phyloP scores from a whole-genome alignment of 2,113 vertebrate species.

The Sialia sialis region DNA sequence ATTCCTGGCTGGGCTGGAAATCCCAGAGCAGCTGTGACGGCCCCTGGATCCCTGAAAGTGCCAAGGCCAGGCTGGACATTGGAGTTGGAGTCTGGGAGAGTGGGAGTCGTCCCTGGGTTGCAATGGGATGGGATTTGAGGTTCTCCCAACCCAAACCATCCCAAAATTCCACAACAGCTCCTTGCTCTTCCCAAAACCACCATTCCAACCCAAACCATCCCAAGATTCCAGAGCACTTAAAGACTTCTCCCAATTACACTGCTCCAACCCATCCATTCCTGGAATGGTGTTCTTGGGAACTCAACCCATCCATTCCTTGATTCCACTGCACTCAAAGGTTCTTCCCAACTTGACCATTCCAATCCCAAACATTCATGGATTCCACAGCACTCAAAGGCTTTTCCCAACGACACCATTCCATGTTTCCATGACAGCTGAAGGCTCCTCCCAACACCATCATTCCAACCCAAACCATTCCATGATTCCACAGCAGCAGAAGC shows the following conservation, averaged over 20 bases:
- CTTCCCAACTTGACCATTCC: not conserved
- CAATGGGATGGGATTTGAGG: not conserved
- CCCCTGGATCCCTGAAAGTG: not conserved
- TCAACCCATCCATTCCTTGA: not conserved
- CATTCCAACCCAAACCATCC: not conserved
- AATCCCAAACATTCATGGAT: too few relatives aligned
- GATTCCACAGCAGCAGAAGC: too few relatives aligned
- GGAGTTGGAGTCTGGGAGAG: not conserved
- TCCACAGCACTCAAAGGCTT: too few relatives aligned
- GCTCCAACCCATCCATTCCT: not conserved
- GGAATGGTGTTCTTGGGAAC: not conserved
- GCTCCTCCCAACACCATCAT: too few relatives aligned
- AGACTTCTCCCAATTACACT: not conserved
- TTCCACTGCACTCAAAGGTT: rapidly evolving
- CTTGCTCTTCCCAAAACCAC: not conserved
- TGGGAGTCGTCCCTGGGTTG: rapidly evolving
- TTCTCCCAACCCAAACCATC: not conserved
- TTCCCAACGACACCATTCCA: too few relatives aligned
- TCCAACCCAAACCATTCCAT: too few relatives aligned
- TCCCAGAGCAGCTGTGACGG: not conserved
- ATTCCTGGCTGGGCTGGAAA: not conserved
- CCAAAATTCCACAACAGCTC: too few relatives aligned
- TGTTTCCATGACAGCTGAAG: too few relatives aligned
- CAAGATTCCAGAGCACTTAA: rapidly evolving
- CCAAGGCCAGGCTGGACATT: not conserved